A percentile compares a stretch with the other conserved stretches of the same genome.
Conservation (phyloP, 2,888 invertebrate species). For the Rhodophaea formosa region DNA sequence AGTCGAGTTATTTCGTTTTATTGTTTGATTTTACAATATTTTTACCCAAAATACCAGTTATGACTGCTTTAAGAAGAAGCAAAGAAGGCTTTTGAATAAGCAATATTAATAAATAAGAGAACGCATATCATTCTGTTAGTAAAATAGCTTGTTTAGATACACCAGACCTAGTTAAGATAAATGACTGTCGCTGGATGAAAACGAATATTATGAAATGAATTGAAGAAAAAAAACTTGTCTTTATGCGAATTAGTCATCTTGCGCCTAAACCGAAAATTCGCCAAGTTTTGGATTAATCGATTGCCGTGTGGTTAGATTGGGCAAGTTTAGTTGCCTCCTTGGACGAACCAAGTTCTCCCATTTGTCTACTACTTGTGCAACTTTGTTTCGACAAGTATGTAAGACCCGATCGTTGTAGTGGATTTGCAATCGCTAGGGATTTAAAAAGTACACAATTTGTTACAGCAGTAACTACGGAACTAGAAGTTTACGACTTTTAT, state of each 20-base stretch:
- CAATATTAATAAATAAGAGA: too few relatives aligned
- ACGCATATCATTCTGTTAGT: too few relatives aligned
- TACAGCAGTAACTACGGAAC: neutral
- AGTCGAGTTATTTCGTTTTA: too few relatives aligned
- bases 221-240: neutral
- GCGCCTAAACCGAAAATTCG: conserved; percentile 36
- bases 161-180: too few relatives aligned
- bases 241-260: neutral
- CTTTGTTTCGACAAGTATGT: conserved; percentile 44
- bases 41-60: too few relatives aligned
- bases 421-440: conserved; percentile 4
- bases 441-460: neutral
- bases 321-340: conserved; percentile 57
- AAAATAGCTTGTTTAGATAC: too few relatives aligned
- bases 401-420: conserved; percentile 33
- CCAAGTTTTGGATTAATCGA: conserved; percentile 68
- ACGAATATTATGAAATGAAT: too few relatives aligned
- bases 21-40: too few relatives aligned
- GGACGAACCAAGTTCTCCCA: conserved; percentile 53
- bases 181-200: too few relatives aligned
- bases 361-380: conserved; percentile 52
- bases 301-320: conserved; percentile 59
- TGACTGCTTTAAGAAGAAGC: too few relatives aligned
- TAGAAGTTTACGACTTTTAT: neutral
- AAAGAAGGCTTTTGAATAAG: too few relatives aligned